A percentile compares a stretch with the other conserved stretches of the same genome.
These are phyloP conservation scores for Amphimedon queenslandica DNA, from an alignment of 37 sponge, comb jelly and placozoan species.

Conservation along the genomic window DNA sequence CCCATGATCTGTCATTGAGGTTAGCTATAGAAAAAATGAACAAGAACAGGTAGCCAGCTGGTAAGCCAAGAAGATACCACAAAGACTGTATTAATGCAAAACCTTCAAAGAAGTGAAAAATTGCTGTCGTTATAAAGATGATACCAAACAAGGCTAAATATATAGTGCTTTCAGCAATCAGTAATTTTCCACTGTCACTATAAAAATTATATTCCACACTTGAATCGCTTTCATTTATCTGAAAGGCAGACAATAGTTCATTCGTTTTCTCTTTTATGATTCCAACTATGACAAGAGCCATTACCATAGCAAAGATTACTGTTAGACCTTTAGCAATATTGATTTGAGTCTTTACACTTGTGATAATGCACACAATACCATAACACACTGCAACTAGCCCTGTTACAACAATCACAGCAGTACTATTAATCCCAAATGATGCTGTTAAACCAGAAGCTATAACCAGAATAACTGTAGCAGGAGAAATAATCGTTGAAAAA, in stretches of 20 bases:
- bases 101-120: constrained; percentile 61
- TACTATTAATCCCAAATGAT: constrained; percentile 13
- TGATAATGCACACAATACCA: constrained; percentile 50
- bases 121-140: constrained; percentile 52
- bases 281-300: constrained; percentile 64
- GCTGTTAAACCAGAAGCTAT: constrained; percentile 62
- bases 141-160: constrained; percentile 48
- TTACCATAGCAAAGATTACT: constrained; percentile 61
- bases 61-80: constrained; percentile 83
- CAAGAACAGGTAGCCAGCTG: constrained; percentile 81
- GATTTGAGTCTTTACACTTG: constrained; percentile 41
- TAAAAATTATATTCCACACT: background rate
- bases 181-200: constrained; percentile 13
- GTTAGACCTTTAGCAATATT: constrained; percentile 53
- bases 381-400: constrained; percentile 31
- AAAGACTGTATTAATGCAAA: constrained; percentile 51
- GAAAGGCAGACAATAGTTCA: background rate
- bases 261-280: constrained; percentile 25
- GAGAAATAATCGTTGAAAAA: constrained; percentile 72
- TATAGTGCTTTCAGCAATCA: constrained; percentile 16
- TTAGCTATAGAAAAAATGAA: constrained; percentile 85
- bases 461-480: constrained; percentile 75
- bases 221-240: constrained; percentile 2
- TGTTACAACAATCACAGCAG: background rate
- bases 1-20: constrained; percentile 78